Base-by-base conservation (phyloP, 1,140 invertebrate genomes). In the Drosophila biarmipes region DNA sequence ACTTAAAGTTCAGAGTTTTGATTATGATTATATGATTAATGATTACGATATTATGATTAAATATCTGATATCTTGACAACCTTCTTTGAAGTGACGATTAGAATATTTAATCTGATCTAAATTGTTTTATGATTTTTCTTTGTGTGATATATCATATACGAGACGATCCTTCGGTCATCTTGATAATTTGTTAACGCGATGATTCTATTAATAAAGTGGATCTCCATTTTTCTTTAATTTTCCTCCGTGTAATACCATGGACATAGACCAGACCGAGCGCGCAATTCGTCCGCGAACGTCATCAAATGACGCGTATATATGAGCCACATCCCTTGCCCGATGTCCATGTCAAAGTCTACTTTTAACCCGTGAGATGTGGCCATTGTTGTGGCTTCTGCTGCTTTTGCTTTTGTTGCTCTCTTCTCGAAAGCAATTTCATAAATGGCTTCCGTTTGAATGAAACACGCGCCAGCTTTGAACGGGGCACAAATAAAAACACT, bases 401-500 rank as follows among this genome's bases (percentile, higher is more conserved):
- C 31, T 59, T 45, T 37, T 53, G 54, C 40, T 54, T 53, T 68
- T 76, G 51, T 55, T 59, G 71, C 38, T 17, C 45, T 75, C 55
- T 66, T 69, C 74, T 87, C 77, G 75, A 82, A 79, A 82, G 78
- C 84, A 86, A 86, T 86, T 86, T 87, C 64, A 82, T 87, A 87
- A 86, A 86, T 86, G 82, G 82, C 82, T 86, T 89, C 82, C 74
- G 74, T 76, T 89, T 51, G 73, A 68, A 78, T 61, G 78, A 62
- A 73, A 86, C 82, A 86, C 82, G 78, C 74, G 69, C 74, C 61
- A 66, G 31, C 55, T 56, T 45, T 27, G 40, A 43, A 15, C 46
- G 21, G 31, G 38, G 43, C 21, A 43, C 29, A 21, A 34, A 21
- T n/a, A 54, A 35, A 4, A 35, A 4, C 29, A 45, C 3, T 17